Base-by-base conservation (phyloP, 2,113 vertebrate species). In the Catagonus wagneri region DNA sequence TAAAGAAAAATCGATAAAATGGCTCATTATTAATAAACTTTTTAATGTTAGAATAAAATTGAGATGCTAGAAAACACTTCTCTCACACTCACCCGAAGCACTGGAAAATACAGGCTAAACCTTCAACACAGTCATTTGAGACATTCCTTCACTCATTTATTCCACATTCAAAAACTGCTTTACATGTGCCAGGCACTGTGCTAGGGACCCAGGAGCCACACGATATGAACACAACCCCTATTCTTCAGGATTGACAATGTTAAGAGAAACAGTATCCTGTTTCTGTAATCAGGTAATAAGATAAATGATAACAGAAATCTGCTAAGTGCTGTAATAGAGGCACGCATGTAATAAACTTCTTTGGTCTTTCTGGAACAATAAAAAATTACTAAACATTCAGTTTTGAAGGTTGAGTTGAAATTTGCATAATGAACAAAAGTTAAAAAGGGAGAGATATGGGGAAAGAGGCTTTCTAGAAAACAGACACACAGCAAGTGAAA, bases 291-390 rank as follows among this genome's bases (percentile, higher is more conserved):
- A 79, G 20, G n/a, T 25, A 79, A 79, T 58, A 32, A 68, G n/a
- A 68, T 71, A 90, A 90, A 88, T 60, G 9, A 60, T 81, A 79
- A 90, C 1, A 81, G 71, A 85, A 90, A 71, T 84, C 39, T 74
- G 36, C 50, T 85, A 84, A 88, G 39, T 83, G 52, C 20, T 34
- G 16, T 3, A 34, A 34, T 12, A 79, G 56, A 86, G n/a, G 3
- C 22, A 88, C 27, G 2, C 6, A 71, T 54, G 58, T n/a, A 71
- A 81, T 44, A 84, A 34, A 65, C 29, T 80, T 54, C 3, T 74
- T 68, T 27, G 3, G 27, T 76, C 60, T 81, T 94, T 63, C 32
- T 34, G 14, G n/a, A 71, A 93, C 25, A 68, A 66, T 76, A 19
- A 44, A 65, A 69, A 83, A 36, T 36, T 25, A 39, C 16, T 66